A percentile compares a stretch with the other conserved stretches of the same genome.
phyloP scores from a whole-genome alignment of 2,888 invertebrate genomes.

The Nemoura dubitans region DNA sequence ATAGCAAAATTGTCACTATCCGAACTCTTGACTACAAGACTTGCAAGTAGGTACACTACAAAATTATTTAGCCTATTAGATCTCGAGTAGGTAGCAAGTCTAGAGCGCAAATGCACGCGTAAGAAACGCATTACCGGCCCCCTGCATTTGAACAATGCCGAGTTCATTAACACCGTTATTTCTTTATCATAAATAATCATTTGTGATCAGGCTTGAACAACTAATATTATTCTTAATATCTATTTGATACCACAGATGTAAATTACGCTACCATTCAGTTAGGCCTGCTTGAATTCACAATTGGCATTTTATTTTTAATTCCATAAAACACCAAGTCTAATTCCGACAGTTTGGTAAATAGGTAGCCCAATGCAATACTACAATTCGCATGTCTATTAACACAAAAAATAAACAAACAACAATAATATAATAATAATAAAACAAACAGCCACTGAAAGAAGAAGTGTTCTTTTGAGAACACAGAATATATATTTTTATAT shows the following conservation, averaged over 20 bases:
- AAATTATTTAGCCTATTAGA: background rate
- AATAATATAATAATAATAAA: slow-evolving; percentile 28
- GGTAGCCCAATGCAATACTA: slow-evolving; percentile 37
- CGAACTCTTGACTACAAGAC: background rate
- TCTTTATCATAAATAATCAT: background rate
- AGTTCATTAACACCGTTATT: background rate
- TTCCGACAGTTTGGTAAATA: slow-evolving; percentile 35
- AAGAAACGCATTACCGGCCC: background rate
- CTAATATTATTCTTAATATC: background rate
- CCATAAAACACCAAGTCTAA: slow-evolving; percentile 34
- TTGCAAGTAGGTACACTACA: background rate
- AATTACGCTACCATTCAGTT: slow-evolving; percentile 7
- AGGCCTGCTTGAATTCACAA: slow-evolving; percentile 16
- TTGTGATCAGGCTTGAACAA: background rate
- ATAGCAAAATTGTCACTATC: background rate
- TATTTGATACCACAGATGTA: background rate
- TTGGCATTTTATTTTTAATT: slow-evolving; percentile 33
- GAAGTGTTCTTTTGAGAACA: slow-evolving; percentile 25
- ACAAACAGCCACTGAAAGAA: slow-evolving; percentile 35
- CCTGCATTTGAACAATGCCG: background rate
- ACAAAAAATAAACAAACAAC: slow-evolving; percentile 14
- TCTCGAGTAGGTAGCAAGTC: background rate
- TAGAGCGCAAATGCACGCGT: background rate
- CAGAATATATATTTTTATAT: slow-evolving; percentile 14
- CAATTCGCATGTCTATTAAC: slow-evolving; percentile 23